phyloP scores from a whole-genome alignment of 2,113 vertebrate species.

The Entelurus aequoreus region DNA sequence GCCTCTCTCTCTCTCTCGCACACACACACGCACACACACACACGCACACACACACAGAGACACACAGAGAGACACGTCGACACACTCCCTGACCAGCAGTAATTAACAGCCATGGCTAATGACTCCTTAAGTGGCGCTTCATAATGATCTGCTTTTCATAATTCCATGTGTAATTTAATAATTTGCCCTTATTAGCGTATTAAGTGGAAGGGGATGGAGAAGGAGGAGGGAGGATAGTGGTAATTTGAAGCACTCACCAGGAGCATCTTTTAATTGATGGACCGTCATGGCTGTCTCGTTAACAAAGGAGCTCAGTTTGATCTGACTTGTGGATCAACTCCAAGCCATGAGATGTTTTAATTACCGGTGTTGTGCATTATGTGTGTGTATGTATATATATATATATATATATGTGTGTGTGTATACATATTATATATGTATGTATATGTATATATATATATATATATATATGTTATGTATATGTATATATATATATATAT shows the following conservation, averaged over 20 bases:
- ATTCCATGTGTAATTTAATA: constrained; percentile 99
- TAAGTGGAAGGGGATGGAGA: constrained; percentile 79
- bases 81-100: constrained; percentile 90
- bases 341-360: no score
- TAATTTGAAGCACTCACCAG: constrained; percentile 68
- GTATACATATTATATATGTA: no score
- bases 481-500: no score
- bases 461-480: no score
- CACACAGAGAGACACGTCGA: no score
- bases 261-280: constrained; percentile 75
- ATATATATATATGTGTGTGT: no score
- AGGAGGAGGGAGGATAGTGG: constrained; percentile 52
- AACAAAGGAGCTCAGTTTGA: constrained; percentile 38
- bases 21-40: neutral
- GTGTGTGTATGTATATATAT: no score
- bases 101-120: constrained; percentile 99
- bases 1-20: constrained; percentile 58
- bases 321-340: no score
- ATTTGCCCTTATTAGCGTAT: constrained; percentile 92
- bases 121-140: constrained; percentile 97
- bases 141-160: constrained; percentile 99
- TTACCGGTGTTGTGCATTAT: no score
- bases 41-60: neutral
- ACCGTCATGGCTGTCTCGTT: constrained; percentile 64
- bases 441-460: no score